Base-by-base conservation (phyloP, 2,113 vertebrate genomes). In the Orthonyx spaldingii region DNA sequence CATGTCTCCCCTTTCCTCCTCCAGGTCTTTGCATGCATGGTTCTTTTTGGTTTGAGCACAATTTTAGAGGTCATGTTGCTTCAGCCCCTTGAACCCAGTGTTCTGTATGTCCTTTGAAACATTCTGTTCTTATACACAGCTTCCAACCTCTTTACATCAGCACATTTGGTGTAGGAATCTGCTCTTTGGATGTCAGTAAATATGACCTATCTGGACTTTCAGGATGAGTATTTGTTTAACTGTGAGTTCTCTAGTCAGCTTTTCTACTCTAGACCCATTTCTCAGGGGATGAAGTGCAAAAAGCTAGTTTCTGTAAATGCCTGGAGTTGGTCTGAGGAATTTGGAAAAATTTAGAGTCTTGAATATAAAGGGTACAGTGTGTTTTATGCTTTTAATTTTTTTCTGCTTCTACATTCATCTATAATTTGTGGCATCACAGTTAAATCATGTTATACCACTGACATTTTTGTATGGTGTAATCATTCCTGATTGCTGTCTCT, bases 401-500 rank as follows among this genome's bases (percentile, higher is more conserved):
- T 96, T 90, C 89, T 95, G 87, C 59, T n/a, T 71, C 90, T 91
- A 56, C 52, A 24, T 88, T 96, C 78, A 93, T 93, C 97, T 98
- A 79, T 98, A 98, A 98, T 98, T 98, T 98, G 97, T 97, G 97
- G 97, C 92, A 84, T 92, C 87, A 94, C 82, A 95, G 85, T 92
- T 96, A 97, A 97, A 94, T 96, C 92, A 94, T 84, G 79, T 87
- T 97, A 94, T 94, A 69, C 93, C 94, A 97, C 91, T 93, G 78
- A 59, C 82, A 95, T 96, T 96, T 96, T 96, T 95, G 66, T 89
- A 91, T 89, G 81, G 63, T 90, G 57, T 64, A 87, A 95, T 93
- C 89, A 88, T 91, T 96, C 71, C 59, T 76, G 88, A 90, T 94
- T 93, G 50, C 49, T 85, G 72, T 76, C 84, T 95, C 71, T 96